phyloP scores from a whole-genome alignment of 2,888 invertebrate species.

The Plebejus melissa region DNA sequence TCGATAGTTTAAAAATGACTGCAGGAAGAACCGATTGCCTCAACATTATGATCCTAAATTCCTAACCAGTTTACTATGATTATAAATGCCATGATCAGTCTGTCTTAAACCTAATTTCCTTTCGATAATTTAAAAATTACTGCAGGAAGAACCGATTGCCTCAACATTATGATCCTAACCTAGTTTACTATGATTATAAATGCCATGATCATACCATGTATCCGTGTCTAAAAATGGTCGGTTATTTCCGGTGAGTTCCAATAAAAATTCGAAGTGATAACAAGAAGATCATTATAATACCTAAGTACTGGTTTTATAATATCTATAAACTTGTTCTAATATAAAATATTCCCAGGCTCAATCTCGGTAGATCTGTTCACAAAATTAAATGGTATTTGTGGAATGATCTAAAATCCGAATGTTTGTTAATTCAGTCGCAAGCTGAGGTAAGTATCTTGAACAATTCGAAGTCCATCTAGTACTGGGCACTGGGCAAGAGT shows the following conservation, averaged over 20 bases:
- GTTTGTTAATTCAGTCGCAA: too few species aligned
- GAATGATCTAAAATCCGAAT: too few species aligned
- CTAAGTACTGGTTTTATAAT: not conserved
- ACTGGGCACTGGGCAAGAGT: too few species aligned
- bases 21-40: not conserved
- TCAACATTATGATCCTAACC: not conserved
- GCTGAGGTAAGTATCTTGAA: too few species aligned
- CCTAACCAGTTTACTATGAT: too few species aligned
- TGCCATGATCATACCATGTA: not conserved
- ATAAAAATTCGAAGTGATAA: not conserved
- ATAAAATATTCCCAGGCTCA: too few species aligned
- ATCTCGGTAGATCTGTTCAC: too few species aligned
- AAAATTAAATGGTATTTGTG: too few species aligned
- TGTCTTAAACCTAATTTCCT: not conserved
- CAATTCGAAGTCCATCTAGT: too few species aligned
- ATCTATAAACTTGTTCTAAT: not conserved
- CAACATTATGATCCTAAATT: too few species aligned
- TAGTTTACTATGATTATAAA: not conserved
- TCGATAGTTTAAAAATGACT: not conserved
- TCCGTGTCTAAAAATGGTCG: conserved; percentile 7
- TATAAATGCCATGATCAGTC: not conserved
- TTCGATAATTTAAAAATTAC: not conserved
- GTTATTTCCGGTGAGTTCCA: conserved; percentile 26
- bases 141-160: not conserved
- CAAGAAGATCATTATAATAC: not conserved